phyloP scores from a whole-genome alignment of 1,140 invertebrate genomes.

The Holotrichia oblita region DNA sequence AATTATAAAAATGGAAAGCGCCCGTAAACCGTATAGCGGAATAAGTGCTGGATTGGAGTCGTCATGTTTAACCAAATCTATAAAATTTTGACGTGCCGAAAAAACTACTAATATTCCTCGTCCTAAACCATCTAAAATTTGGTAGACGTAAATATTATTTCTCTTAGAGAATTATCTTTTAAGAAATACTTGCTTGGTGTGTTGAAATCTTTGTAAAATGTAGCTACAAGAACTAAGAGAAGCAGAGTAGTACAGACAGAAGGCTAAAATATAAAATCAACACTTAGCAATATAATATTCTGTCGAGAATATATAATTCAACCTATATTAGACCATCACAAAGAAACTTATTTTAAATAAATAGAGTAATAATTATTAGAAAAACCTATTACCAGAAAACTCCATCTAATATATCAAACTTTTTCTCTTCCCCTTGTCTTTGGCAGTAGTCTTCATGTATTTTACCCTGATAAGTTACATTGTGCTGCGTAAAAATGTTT shows the following conservation, averaged over 20 bases:
- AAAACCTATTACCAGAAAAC: constrained; percentile 61
- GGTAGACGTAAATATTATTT: background rate
- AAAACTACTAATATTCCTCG: constrained; percentile 55
- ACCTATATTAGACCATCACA: background rate
- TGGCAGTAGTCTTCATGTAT: constrained; percentile 58
- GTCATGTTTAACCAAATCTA: constrained; percentile 59
- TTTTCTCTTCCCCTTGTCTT: constrained; percentile 50
- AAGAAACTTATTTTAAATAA: background rate
- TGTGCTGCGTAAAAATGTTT: constrained; percentile 59
- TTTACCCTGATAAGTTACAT: constrained; percentile 59
- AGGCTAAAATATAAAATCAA: constrained; percentile 46
- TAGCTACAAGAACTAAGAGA: constrained; percentile 51
- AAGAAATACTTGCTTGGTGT: constrained; percentile 50
- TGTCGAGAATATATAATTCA: too few species aligned
- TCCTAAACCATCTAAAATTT: background rate
- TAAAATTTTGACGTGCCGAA: constrained; percentile 62
- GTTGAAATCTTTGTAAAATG: constrained; percentile 53
- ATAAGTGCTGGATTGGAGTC: constrained; percentile 61
- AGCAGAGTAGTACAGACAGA: constrained; percentile 48
- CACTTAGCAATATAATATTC: too few species aligned
- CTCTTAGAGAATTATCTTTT: background rate
- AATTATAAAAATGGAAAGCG: constrained; percentile 64
- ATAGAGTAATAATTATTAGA: background rate
- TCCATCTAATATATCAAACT: constrained; percentile 60
- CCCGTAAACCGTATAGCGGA: constrained; percentile 65